phyloP scores from a whole-genome alignment of 2,113 vertebrate genomes.

The Cichladusa arquata region DNA sequence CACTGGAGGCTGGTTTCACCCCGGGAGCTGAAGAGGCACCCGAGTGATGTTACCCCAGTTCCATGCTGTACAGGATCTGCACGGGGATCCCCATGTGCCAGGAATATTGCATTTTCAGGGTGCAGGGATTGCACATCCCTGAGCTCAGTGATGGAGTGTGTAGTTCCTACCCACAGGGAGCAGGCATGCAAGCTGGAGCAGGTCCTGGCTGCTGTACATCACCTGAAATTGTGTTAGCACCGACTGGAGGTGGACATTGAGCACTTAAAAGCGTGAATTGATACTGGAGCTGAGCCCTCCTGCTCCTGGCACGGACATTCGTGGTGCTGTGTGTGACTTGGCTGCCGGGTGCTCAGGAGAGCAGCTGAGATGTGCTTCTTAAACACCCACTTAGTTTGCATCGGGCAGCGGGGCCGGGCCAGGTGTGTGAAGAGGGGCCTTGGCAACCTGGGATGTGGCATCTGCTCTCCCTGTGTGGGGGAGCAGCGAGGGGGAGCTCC shows the following conservation, averaged over 20 bases:
- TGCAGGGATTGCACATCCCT: background rate
- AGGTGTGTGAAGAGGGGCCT: background rate
- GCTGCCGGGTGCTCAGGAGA: background rate
- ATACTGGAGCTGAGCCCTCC: background rate
- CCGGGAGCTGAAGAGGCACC: background rate
- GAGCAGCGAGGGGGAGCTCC: background rate
- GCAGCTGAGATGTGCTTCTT: background rate
- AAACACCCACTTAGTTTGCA: accelerated
- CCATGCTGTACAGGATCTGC: background rate
- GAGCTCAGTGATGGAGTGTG: accelerated
- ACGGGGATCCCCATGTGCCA: background rate
- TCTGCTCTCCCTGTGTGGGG: accelerated
- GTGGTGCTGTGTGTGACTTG: background rate
- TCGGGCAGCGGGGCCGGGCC: too few relatives aligned
- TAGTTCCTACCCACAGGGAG: background rate
- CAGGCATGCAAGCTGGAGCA: background rate
- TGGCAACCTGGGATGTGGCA: background rate
- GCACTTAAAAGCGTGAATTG: background rate
- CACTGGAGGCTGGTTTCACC: background rate
- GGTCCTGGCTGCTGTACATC: background rate
- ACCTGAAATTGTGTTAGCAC: background rate
- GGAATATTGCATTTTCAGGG: background rate
- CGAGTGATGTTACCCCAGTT: accelerated
- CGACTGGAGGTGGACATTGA: background rate
- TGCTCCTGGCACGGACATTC: background rate